phyloP scores from a whole-genome alignment of 1,140 invertebrate species.

The Cydia pomonella region DNA sequence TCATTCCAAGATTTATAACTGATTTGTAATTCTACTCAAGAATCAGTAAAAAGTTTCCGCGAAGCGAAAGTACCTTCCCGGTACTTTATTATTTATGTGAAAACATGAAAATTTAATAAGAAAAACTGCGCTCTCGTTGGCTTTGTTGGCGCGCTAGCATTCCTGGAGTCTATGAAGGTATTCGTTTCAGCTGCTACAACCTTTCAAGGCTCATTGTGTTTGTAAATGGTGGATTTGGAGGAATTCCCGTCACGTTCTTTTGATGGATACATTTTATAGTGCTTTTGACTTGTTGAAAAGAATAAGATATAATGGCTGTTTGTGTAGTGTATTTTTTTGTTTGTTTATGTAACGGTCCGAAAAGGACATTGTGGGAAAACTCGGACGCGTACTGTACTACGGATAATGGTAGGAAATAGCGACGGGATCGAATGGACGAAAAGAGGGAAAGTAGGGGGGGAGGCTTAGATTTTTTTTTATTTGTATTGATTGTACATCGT shows the following conservation, averaged over 20 bases:
- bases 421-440: too few species aligned
- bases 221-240: not conserved
- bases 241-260: not conserved
- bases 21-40: constrained; percentile 31
- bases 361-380: too few species aligned
- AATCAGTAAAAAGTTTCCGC: constrained; percentile 31
- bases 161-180: constrained; percentile 7
- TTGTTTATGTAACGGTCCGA: too few species aligned
- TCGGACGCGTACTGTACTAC: too few species aligned
- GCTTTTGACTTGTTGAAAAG: not conserved
- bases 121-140: not conserved
- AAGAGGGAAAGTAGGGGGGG: too few species aligned
- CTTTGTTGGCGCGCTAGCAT: constrained; percentile 4
- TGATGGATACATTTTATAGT: not conserved
- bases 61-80: not conserved
- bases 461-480: too few species aligned
- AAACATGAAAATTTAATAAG: constrained; percentile 34
- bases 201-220: constrained; percentile 5
- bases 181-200: constrained; percentile 16
- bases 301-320: not conserved
- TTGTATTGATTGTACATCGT: too few species aligned
- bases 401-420: too few species aligned
- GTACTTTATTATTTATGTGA: constrained; percentile 28
- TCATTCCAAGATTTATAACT: constrained; percentile 32
- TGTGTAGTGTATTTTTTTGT: too few species aligned